Evolutionary conservation across 2,888 invertebrate species (phyloP).

Genomic region (Frankliniella intonsa): DNA sequence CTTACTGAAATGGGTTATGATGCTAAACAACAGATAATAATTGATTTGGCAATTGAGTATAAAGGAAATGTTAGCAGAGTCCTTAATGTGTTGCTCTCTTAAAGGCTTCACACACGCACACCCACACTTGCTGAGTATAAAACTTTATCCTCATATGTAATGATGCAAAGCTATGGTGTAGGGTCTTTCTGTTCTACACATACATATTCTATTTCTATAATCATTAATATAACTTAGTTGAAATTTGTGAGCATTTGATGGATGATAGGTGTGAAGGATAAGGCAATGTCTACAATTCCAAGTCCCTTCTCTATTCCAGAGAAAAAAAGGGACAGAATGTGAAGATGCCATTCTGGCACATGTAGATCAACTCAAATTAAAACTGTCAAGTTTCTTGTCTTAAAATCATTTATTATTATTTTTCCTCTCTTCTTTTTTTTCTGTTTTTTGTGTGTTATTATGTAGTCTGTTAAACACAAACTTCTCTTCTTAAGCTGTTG

Average conservation of each 20-base stretch:
- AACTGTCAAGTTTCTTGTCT: slow-evolving; percentile 38
- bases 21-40: not conserved
- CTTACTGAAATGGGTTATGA: slow-evolving; percentile 2
- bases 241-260: not conserved
- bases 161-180: not conserved
- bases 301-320: too few species aligned
- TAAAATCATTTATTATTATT: slow-evolving; percentile 33
- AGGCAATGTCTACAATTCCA: too few species aligned
- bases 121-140: not conserved
- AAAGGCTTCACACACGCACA: too few species aligned
- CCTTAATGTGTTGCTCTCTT: slow-evolving; percentile 10
- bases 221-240: not conserved
- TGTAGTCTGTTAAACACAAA: slow-evolving; percentile 89
- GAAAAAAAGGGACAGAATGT: too few species aligned
- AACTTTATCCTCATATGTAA: too few species aligned
- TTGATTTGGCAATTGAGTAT: not conserved
- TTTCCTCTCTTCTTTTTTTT: slow-evolving; percentile 33
- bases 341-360: not conserved
- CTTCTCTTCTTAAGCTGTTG: too few species aligned
- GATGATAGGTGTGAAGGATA: too few species aligned
- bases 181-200: not conserved
- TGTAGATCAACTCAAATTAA: slow-evolving; percentile 7
- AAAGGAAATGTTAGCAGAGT: slow-evolving; percentile 3
- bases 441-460: slow-evolving; percentile 69
- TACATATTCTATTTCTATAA: not conserved